Percentiles rank a stretch among this genome's conserved stretches.
These are phyloP conservation scores for Nycticryphes semicollaris DNA, from an alignment of 2,113 vertebrate genomes.

Conservation along the genomic window DNA sequence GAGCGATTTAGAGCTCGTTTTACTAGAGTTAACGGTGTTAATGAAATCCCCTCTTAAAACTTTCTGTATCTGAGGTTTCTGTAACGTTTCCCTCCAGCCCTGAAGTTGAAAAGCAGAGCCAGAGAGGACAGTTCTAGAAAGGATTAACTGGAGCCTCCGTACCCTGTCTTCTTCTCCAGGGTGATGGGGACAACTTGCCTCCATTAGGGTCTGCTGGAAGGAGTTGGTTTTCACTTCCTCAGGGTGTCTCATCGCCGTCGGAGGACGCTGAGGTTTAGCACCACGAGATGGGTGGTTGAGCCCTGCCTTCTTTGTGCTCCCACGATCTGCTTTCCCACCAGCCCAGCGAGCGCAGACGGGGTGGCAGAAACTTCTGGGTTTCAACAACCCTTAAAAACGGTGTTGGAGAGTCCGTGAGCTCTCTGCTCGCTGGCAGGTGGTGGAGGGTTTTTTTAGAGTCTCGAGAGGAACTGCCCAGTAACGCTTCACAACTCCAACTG, in stretches of 20 bases:
- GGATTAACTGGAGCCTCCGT: background rate
- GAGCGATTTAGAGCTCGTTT: background rate
- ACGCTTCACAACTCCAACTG: fast-evolving
- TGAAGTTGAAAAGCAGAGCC: background rate
- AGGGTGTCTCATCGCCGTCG: background rate
- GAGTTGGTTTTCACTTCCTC: background rate
- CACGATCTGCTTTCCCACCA: background rate
- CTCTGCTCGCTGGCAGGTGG: background rate
- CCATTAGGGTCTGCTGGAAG: background rate
- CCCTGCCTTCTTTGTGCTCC: background rate
- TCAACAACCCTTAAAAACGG: background rate
- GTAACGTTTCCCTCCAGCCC: background rate
- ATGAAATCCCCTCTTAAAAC: background rate
- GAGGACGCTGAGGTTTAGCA: background rate
- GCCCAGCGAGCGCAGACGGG: fast-evolving
- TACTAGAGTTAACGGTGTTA: background rate
- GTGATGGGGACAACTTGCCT: fast-evolving
- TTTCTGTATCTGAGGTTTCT: background rate
- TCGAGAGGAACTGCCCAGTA: background rate
- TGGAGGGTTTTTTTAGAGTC: background rate
- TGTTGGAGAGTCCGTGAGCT: background rate
- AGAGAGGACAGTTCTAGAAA: background rate
- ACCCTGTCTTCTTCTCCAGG: background rate
- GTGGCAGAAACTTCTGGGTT: background rate
- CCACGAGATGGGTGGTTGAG: background rate